Evolutionary conservation across 2,113 vertebrate genomes (phyloP).

Genomic region (Rhabdomys dilectus): DNA sequence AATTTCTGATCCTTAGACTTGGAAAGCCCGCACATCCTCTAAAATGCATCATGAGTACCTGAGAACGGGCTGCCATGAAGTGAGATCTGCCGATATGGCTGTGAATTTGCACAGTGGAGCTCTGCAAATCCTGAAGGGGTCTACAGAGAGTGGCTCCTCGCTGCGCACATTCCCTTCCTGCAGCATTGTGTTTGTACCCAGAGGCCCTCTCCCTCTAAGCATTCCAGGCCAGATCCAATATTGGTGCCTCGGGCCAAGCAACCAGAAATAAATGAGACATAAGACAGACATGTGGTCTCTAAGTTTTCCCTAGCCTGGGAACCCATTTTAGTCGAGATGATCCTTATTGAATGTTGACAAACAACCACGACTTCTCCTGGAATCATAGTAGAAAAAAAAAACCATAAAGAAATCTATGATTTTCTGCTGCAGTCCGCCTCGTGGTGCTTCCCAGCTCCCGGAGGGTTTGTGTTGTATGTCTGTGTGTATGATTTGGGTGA

Average conservation of each 20-base stretch:
- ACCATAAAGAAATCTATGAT: not conserved
- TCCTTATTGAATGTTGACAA: not conserved
- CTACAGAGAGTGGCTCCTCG: not conserved
- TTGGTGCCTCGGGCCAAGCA: not conserved
- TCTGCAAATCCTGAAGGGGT: not conserved
- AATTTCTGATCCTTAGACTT: conserved; percentile 21
- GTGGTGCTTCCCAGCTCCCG: not conserved
- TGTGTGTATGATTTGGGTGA: not conserved
- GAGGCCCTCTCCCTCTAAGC: not conserved
- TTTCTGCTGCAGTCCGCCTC: not conserved
- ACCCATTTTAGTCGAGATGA: not conserved
- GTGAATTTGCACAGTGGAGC: not conserved
- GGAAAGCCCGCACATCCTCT: not conserved
- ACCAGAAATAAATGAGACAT: not conserved
- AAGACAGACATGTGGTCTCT: not conserved
- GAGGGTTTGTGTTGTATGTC: not conserved
- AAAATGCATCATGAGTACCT: not conserved
- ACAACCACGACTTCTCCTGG: not conserved
- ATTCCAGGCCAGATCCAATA: not conserved
- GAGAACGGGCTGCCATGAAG: not conserved
- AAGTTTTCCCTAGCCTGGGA: not conserved
- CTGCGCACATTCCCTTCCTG: not conserved
- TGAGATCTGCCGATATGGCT: not conserved
- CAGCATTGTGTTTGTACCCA: not conserved
- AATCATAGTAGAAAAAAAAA: not conserved